phyloP scores from a whole-genome alignment of 2,888 invertebrate species.

The Polyommatus icarus region DNA sequence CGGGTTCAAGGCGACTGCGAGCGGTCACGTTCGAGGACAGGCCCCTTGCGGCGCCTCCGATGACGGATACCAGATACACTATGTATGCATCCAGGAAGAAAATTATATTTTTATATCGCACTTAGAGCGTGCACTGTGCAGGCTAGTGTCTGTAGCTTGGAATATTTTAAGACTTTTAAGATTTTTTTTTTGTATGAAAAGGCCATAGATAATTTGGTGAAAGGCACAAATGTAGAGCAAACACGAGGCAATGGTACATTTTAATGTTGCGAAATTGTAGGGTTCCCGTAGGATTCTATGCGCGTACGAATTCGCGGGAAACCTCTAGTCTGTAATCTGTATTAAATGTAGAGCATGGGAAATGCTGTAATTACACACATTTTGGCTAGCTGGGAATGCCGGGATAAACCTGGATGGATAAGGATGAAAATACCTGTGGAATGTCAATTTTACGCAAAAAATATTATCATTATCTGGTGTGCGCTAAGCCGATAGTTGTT shows the following conservation, averaged over 20 bases:
- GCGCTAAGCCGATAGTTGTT: constrained; percentile 35
- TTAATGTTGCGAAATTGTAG: too few relatives aligned
- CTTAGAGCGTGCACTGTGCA: background rate
- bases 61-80: constrained; percentile 2
- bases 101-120: background rate
- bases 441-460: constrained; percentile 25
- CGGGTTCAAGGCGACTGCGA: constrained; percentile 77
- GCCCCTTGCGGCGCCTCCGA: constrained; percentile 65
- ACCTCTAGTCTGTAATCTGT: too few relatives aligned
- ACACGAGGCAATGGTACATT: too few relatives aligned
- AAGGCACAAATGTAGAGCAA: too few relatives aligned
- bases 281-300: too few relatives aligned
- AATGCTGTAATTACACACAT: background rate
- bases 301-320: too few relatives aligned
- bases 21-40: constrained; percentile 80
- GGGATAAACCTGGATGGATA: background rate
- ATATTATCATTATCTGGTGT: background rate
- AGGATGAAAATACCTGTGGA: background rate
- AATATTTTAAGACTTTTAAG: too few relatives aligned
- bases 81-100: constrained; percentile 27
- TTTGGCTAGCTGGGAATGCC: too few relatives aligned
- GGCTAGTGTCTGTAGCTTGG: background rate
- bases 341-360: background rate
- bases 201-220: background rate
- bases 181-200: too few relatives aligned